phyloP scores from a whole-genome alignment of 2,113 vertebrate species.

The Emydura subglobosa region DNA sequence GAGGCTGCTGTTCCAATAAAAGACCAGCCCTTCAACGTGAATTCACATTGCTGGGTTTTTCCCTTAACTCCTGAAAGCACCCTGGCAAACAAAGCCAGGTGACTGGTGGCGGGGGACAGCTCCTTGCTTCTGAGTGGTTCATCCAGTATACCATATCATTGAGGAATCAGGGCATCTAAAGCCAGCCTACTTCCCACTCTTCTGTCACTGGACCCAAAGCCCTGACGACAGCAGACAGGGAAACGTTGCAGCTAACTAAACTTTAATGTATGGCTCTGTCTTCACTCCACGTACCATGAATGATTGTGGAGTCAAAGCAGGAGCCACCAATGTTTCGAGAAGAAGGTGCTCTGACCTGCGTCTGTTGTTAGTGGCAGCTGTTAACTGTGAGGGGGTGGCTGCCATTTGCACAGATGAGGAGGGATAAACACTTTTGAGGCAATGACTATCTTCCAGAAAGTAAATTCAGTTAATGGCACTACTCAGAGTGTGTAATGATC shows the following conservation, averaged over 20 bases:
- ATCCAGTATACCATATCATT: background rate
- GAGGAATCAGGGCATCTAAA: background rate
- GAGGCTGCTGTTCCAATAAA: background rate
- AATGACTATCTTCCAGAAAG: background rate
- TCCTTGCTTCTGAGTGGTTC: background rate
- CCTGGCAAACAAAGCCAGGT: background rate
- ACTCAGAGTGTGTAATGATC: too few species aligned
- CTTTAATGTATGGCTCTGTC: background rate
- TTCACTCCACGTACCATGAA: background rate
- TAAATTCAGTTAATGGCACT: background rate
- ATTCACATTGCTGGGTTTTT: background rate
- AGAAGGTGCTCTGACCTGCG: background rate
- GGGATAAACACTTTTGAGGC: too few species aligned
- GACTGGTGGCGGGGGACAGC: background rate
- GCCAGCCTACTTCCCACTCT: background rate
- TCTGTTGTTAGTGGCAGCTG: background rate
- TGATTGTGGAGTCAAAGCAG: background rate
- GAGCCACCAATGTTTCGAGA: background rate
- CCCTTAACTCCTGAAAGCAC: background rate
- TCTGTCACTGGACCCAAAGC: background rate
- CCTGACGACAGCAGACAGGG: background rate
- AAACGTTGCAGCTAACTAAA: background rate
- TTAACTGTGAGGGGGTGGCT: background rate
- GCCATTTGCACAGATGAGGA: background rate
- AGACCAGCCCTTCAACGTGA: background rate